Evolutionary conservation across 2,888 invertebrate genomes (phyloP), one percentile per base, ranked within the genome.

Genomic region (Chydorus sphaericus): DNA sequence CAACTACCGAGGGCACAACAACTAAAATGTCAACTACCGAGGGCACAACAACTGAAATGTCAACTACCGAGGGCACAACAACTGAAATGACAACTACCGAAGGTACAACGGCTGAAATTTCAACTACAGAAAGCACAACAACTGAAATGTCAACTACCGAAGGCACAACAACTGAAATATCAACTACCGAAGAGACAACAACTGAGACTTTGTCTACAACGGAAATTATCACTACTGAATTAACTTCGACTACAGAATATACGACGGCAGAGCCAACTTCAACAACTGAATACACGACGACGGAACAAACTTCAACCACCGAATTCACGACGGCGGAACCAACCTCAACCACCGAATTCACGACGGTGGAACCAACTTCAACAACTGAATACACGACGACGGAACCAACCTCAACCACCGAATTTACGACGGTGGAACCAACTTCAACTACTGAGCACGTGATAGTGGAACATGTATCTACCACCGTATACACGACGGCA

Each of bases 181-280:
- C 58, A 2, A 59, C 58, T 16, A 2, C 58, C 23, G 14, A 56
- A 50, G 30, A 33, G 3, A 3, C 1, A 23, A 37, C 58, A 3
- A 59, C 58, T 33, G 38, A 38, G 18, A 14, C 38, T 18, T 10
- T 38, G 6, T 18, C 59, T 33, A 2, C 56, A 14, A 60, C 59
- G 3, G 54, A 48, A 30, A 53, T 53, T 48, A 2, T 53, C 29
- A 57, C 52, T 33, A 48, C 39, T 36, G 33, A 39, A 33, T 57
- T 48, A 55, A 48, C 48, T 28, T 44, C 59, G 16, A 60, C 54
- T 48, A 57, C 48, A 16, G 59, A 59, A 2, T 48, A 54, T 57
- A 59, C 44, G 36, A 60, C 59, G 1, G 56, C 59, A 2, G 59
- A 56, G 20, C 50, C 55, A 36, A 31, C 51, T 20, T 57, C 49